Conservation (phyloP, 2,113 vertebrate species). For the Microtus richardsoni region DNA sequence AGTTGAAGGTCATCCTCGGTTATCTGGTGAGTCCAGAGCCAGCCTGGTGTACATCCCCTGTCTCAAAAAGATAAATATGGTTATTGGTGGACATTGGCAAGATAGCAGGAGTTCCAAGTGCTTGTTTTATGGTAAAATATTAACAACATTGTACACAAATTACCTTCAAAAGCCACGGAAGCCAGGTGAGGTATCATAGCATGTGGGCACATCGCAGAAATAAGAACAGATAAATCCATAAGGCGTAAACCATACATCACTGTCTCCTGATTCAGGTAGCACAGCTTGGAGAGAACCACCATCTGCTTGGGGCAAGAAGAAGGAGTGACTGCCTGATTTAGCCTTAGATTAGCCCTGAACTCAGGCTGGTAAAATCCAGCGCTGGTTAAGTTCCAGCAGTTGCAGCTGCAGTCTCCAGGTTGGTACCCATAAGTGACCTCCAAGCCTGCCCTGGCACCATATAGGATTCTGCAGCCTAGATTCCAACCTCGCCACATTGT, state of each 20-base stretch:
- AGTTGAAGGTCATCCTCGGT: not conserved
- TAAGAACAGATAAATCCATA: not conserved
- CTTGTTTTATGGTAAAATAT: not conserved
- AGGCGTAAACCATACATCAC: too few species aligned
- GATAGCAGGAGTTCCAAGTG: not conserved
- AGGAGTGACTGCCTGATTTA: not conserved
- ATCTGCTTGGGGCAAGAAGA: not conserved
- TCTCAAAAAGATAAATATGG: not conserved
- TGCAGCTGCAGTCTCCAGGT: not conserved
- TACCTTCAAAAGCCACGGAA: not conserved
- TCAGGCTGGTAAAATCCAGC: not conserved
- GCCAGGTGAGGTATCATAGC: not conserved
- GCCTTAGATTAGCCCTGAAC: not conserved
- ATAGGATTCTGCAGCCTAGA: not conserved
- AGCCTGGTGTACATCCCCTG: not conserved
- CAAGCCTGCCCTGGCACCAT: not conserved
- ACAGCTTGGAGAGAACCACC: not conserved
- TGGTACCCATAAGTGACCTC: not conserved
- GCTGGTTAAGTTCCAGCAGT: too few species aligned
- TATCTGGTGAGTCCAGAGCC: not conserved
- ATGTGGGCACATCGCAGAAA: not conserved
- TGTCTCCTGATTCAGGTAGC: not conserved
- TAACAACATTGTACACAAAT: not conserved
- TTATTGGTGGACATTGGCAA: not conserved
- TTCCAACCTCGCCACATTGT: not conserved